Percentiles rank a stretch among this genome's conserved stretches.
Evolutionary conservation across 1,140 invertebrate genomes (phyloP).

Genomic region (Delia radicum): DNA sequence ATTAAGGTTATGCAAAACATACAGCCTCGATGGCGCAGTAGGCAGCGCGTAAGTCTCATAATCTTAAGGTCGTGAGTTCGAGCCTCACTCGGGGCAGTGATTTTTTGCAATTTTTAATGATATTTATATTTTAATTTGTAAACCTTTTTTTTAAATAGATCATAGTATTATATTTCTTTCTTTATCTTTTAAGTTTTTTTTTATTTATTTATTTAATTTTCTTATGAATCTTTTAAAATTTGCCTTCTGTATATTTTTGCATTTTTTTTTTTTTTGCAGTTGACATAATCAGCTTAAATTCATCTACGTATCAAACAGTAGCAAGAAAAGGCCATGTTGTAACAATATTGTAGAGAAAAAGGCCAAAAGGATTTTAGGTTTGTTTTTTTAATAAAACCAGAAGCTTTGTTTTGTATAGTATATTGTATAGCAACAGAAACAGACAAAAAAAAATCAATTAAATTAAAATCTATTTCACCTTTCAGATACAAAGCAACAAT

Average conservation of each 20-base stretch:
- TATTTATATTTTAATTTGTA: not conserved
- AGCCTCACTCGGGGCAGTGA: conserved; percentile 86
- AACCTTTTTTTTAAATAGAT: too few species aligned
- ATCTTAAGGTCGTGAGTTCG: conserved; percentile 96
- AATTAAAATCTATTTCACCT: not conserved
- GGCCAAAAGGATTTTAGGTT: not conserved
- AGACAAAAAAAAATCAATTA: not conserved
- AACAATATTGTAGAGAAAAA: not conserved
- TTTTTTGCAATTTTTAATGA: too few species aligned
- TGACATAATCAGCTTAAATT: conserved; percentile 11
- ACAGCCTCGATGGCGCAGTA: conserved; percentile 85
- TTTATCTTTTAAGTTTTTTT: not conserved
- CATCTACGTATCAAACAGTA: not conserved
- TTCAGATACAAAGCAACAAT: not conserved
- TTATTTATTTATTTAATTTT: not conserved
- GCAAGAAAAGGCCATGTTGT: not conserved
- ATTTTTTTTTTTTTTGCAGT: not conserved
- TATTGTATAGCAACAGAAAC: not conserved
- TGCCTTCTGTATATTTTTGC: too few species aligned
- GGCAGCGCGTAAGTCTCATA: conserved; percentile 96
- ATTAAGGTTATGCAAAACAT: not conserved
- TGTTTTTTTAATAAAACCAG: not conserved
- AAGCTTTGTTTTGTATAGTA: not conserved
- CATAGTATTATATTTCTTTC: not conserved
- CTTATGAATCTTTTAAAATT: too few species aligned